These are phyloP conservation scores for Pluvialis apricaria DNA, from an alignment of 2,113 vertebrate species.

Conservation along the genomic window DNA sequence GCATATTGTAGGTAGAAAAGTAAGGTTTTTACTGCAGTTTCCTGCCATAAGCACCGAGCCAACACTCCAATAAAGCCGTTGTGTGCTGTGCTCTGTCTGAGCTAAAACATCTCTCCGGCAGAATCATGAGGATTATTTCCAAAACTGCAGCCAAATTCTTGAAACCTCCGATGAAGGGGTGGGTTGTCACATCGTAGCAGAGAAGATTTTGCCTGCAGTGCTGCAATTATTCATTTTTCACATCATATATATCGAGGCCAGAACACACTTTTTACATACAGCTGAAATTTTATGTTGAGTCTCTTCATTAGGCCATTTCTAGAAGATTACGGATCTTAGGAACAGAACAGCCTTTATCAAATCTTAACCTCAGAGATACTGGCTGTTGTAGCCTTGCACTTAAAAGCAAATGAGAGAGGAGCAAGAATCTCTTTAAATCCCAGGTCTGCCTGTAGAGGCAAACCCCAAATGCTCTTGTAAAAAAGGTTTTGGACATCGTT, in stretches of 20 bases:
- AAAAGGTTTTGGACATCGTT: background rate
- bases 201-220: conserved; percentile 1
- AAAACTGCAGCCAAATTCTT: background rate
- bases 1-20: background rate
- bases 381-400: background rate
- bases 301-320: background rate
- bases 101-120: background rate
- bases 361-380: background rate
- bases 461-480: background rate
- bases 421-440: background rate
- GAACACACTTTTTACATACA: background rate
- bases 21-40: background rate
- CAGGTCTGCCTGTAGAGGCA: background rate
- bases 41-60: background rate
- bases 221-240: conserved; percentile 31
- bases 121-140: background rate
- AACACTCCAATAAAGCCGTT: background rate
- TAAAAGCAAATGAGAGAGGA: conserved; percentile 4
- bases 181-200: background rate
- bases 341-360: conserved; percentile 2
- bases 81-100: background rate
- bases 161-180: background rate
- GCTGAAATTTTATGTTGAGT: background rate
- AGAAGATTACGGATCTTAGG: background rate
- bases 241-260: background rate